Base-by-base conservation (phyloP, 2,888 invertebrate species). In the Rotaria macrura region DNA sequence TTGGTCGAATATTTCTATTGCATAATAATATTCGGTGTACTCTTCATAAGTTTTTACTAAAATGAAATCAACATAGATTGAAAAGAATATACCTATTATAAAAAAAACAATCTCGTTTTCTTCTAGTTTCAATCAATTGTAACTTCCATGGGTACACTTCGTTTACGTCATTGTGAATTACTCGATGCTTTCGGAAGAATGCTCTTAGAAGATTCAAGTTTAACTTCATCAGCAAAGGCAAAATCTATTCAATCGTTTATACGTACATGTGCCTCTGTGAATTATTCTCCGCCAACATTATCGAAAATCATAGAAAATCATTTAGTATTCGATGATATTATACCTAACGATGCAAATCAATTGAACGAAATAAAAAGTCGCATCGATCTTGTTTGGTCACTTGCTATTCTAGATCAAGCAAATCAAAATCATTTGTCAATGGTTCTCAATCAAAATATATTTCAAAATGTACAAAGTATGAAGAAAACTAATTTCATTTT, bases 131-230 rank as follows among this genome's bases (percentile, higher is more conserved):
- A 79, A n/a, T 79, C 79, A 25, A 43, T 79, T 3, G n/a, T 79
- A n/a, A 79, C 79, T n/a, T 79, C 79, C 9, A 79, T 79, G 79
- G 79, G 79, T n/a, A 79, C 79, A 43, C 25, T 79, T 5, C 40
- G 79, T 43, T 38, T 79, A 38, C 79, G 79, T n/a, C 79, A 79
- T 43, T 79, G 79, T n/a, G 79, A 79, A 79, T 43, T 79, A 43
- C 43, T 79, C 12, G 79, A 79, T 40, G 12, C 25, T n/a, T 12
- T 79, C n/a, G 79, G 79, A 25, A 79, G 23, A 79, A 12, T 43
- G 9, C n/a, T 79, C n/a, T 40, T 79, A 43, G 79, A 79, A 79
- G 25, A 79, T 23, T 52, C 52, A 23, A 23, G 23, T 23, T 20
- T 52, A 52, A 23, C 23, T 43, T 25, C 40, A 5, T 25, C 43